Evolutionary conservation across 2,797 vertebrate genomes (phyloP), one percentile per base, ranked within the genome.

Genomic region (Pipistrellus pipistrellus): DNA sequence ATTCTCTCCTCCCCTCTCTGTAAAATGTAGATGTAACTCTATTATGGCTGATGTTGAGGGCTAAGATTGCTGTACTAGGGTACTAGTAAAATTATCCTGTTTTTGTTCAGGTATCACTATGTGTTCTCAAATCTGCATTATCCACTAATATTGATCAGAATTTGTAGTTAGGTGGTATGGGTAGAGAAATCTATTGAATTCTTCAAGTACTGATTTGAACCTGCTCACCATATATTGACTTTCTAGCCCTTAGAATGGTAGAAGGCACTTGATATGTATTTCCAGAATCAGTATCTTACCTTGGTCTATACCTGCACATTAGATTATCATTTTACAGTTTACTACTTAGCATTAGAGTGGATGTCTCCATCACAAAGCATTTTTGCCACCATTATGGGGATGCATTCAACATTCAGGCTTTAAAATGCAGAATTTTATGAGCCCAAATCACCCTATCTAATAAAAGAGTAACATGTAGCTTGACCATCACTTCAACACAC

Each of bases 281-380:
- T 80, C 18, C 1, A 62, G 11, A 81, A 46, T 82, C 41, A 82
- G 12, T 66, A 64, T 68, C 8, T 86, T 83, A 76, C 41, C 41
- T 92, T 94, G 84, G 20, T 86, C 4, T 41, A 73, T 11, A 86
- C 57, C 6, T 80, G 2, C 41, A 35, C 15, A 38, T 48, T 15
- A 83, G n/a, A 75, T 2, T 13, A 64, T 62, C 25, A 38, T 76
- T 91, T 88, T 81, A 51, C 41, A 73, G 55, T 92, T 90, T 88
- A 75, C 84, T 95, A 1, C 4, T 86, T 84, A 90, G 15, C 18
- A 41, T 53, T 59, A 48, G 25, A 69, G 64, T 35, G 3, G 4
- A 64, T 69, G 59, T 51, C n/a, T 62, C 13, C 55, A 9, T 62
- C 51, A 15, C 20, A 92, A 92, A 72, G 20, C 6, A 68, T 32